These are phyloP conservation scores for Chymomyza amoena DNA, from an alignment of 2,888 invertebrate genomes.

Conservation along the genomic window DNA sequence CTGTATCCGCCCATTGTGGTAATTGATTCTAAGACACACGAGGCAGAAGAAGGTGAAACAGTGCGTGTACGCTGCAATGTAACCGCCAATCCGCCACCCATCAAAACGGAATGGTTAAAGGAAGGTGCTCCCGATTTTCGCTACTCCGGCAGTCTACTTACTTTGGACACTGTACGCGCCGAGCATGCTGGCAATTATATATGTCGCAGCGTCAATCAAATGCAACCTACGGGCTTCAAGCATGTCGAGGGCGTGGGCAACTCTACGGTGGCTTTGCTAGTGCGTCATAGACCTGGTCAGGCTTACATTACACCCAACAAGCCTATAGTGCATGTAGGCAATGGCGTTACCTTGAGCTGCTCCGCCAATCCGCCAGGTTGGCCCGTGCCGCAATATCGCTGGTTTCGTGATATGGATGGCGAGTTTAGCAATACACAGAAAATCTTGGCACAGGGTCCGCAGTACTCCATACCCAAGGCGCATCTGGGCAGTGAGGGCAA, in stretches of 20 bases:
- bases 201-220: conserved; percentile 91
- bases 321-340: conserved; percentile 90
- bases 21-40: conserved; percentile 88
- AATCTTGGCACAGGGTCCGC: conserved; percentile 88
- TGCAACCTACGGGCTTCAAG: conserved; percentile 86
- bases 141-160: conserved; percentile 87
- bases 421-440: conserved; percentile 81
- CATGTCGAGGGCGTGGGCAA: conserved; percentile 87
- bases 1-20: conserved; percentile 90
- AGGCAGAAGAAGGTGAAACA: conserved; percentile 91
- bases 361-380: conserved; percentile 93
- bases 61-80: conserved; percentile 92
- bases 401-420: conserved; percentile 89
- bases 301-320: conserved; percentile 90
- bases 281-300: conserved; percentile 92
- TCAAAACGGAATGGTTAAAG: conserved; percentile 91
- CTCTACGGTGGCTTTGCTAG: conserved; percentile 89
- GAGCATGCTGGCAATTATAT: conserved; percentile 93
- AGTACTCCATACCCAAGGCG: conserved; percentile 91
- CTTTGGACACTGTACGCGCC: conserved; percentile 88
- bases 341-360: conserved; percentile 91
- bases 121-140: conserved; percentile 91
- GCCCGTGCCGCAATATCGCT: conserved; percentile 93
- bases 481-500: conserved; percentile 91
- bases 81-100: conserved; percentile 90